A percentile compares a stretch with the other conserved stretches of the same genome.
Evolutionary conservation across 2,797 vertebrate genomes (phyloP).

Genomic region (Sarcoramphus papa): DNA sequence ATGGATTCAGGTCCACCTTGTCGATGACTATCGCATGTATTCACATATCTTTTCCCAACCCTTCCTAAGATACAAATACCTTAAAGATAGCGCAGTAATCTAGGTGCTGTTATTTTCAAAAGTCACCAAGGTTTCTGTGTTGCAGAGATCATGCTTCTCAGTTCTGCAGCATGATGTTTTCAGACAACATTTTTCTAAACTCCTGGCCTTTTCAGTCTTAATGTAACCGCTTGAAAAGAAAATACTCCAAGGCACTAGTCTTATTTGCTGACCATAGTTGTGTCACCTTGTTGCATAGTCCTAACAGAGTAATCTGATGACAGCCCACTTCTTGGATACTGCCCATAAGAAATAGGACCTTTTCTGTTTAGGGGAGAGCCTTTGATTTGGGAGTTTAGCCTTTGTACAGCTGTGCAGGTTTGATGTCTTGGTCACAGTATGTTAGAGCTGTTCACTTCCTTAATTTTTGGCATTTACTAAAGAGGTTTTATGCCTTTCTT

Average conservation of each 20-base stretch:
- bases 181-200: neutral
- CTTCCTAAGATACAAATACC: neutral
- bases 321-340: neutral
- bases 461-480: neutral
- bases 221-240: neutral
- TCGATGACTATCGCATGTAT: neutral
- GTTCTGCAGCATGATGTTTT: neutral
- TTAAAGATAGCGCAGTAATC: rapidly evolving
- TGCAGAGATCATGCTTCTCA: neutral
- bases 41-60: neutral
- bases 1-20: neutral
- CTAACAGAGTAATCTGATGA: neutral
- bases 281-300: neutral
- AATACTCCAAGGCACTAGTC: neutral
- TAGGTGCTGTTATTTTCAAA: neutral
- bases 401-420: neutral
- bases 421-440: neutral
- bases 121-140: neutral
- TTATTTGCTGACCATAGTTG: neutral
- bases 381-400: constrained; percentile 1
- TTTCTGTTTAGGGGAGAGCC: neutral
- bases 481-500: neutral
- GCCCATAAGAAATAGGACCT: neutral
- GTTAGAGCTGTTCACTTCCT: neutral
- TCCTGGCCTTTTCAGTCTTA: neutral